phyloP scores from a whole-genome alignment of 2,113 vertebrate genomes.

The Pogona vitticeps region DNA sequence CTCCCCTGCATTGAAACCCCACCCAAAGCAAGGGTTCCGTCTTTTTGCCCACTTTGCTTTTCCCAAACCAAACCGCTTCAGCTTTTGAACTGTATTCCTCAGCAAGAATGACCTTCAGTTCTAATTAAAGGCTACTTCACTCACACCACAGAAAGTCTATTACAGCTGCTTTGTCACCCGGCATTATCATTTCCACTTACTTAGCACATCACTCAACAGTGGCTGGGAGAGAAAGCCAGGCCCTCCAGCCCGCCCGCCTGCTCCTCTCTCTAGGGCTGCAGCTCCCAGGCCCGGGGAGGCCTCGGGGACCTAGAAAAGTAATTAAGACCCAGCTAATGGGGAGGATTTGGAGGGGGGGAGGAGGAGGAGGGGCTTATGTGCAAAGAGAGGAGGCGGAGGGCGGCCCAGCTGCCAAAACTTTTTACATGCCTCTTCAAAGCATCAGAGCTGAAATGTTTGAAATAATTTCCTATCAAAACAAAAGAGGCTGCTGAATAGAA shows the following conservation, averaged over 20 bases:
- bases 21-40: fast-evolving
- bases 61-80: fast-evolving
- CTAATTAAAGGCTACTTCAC: constrained; percentile 26
- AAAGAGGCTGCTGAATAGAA: constrained; percentile 62
- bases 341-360: fast-evolving
- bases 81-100: background rate
- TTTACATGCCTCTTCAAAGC: constrained; percentile 63
- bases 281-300: fast-evolving
- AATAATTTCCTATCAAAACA: constrained; percentile 61
- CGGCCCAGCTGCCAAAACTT: constrained; percentile 61
- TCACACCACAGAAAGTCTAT: constrained; percentile 19
- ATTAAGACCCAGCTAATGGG: constrained; percentile 15
- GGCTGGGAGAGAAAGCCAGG: background rate
- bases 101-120: constrained; percentile 23
- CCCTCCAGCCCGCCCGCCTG: background rate
- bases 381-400: background rate
- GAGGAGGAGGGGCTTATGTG: background rate
- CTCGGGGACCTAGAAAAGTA: background rate
- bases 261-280: background rate
- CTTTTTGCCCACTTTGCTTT: background rate
- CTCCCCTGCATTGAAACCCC: too few species aligned
- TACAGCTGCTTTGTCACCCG: constrained; percentile 38
- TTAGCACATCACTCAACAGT: background rate
- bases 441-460: constrained; percentile 58
- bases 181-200: constrained; percentile 46